Base-by-base conservation (phyloP, 2,113 vertebrate genomes). In the Strix uralensis region DNA sequence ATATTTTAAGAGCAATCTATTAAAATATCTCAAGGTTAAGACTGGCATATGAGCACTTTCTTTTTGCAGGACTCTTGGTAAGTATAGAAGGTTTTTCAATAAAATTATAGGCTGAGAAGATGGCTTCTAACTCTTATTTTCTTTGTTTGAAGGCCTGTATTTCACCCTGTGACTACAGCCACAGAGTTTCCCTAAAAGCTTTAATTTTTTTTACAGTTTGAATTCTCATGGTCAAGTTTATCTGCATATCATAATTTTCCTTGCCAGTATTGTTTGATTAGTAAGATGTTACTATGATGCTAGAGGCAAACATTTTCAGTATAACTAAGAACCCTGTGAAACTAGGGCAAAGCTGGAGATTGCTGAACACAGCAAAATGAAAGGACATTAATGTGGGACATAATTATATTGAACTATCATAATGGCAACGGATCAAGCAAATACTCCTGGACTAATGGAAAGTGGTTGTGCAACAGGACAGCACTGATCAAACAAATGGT, bases 221-320 rank as follows among this genome's bases (percentile, higher is more conserved):
- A 82, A 77, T 94, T 97, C 94, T 97, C 96, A 96, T 17, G 81
- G 86, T 91, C 95, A 91, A 91, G 69, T 95, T 97, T 96, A 97
- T 97, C 97, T 96, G 84, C 94, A 72, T 94, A 96, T 92, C 80
- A 88, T 88, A 91, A 78, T 96, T 98, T 96, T 95, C 93, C 77
- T 96, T 96, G 92, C 94, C 71, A 81, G 88, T 87, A 95, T 92
- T 95, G 94, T 96, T 93, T 95, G 89, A 97, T 97, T 95, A 97
- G 95, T 74, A 97, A 97, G 88, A 97, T 97, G 93, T 95, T 97
- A 83, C 91, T 86, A 52, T 94, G 95, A 95, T 93, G 88, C 96
- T 94, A 93, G 90, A 95, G 92, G 88, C 96, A 95, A 98, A 96
- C 86, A 88, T 61, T 42, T 94, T 81, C 82, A 88, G 94, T 94